phyloP scores from a whole-genome alignment of 2,797 vertebrate species.

The Remorina albescens region DNA sequence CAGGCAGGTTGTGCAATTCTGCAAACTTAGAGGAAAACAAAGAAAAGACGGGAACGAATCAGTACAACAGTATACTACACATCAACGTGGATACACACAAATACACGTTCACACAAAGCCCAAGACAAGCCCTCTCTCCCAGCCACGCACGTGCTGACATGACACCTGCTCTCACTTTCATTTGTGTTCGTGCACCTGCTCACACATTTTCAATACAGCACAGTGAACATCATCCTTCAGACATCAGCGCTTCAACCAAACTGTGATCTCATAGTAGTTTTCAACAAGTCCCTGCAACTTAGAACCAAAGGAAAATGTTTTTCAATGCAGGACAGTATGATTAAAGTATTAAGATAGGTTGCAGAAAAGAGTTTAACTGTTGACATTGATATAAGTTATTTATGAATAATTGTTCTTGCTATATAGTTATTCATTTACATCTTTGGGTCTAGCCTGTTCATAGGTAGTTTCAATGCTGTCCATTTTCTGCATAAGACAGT shows the following conservation, averaged over 20 bases:
- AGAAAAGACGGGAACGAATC: conserved; percentile 6
- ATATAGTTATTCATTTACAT: too few relatives aligned
- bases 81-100: conserved; percentile 6
- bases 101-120: conserved; percentile 18
- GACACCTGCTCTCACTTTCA: conserved; percentile 61
- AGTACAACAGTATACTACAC: not conserved
- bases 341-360: not conserved
- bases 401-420: too few relatives aligned
- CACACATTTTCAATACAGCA: conserved; percentile 35
- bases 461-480: not conserved
- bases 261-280: conserved; percentile 5
- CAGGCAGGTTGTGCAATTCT: conserved; percentile 47
- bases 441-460: not conserved
- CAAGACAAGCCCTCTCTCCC: not conserved
- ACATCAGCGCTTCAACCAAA: conserved; percentile 14
- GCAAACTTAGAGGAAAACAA: conserved; percentile 25
- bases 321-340: not conserved
- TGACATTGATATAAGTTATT: too few relatives aligned
- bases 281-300: conserved; percentile 6
- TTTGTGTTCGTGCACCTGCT: conserved; percentile 60
- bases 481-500: not conserved
- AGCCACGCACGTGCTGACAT: conserved; percentile 39
- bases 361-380: not conserved
- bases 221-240: conserved; percentile 14
- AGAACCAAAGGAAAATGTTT: not conserved